Evolutionary conservation across 2,888 invertebrate genomes (phyloP), one percentile per base, ranked within the genome.

Genomic region (Synanthedon formicaeformis): DNA sequence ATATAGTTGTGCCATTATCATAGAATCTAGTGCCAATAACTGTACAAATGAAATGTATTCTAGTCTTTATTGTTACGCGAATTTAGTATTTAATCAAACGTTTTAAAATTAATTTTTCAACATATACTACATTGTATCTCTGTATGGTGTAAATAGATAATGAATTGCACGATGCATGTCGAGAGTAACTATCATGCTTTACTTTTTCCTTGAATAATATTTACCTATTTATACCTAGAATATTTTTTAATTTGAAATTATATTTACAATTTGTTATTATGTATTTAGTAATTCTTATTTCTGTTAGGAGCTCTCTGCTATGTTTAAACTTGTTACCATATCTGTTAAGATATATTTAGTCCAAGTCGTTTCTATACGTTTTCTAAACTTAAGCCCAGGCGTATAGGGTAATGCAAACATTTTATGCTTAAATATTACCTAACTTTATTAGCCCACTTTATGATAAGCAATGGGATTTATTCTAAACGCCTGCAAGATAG

Each of bases 11-110:
- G 88, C 87, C 88, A 88, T 88, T 77, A 74, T 71, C 72, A 76
- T 73, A 76, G 66, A 79, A 75, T 73, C 79, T 87, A 88, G 88
- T 88, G 88, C 88, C 88, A 88, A 87, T 88, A 88, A 87, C 88
- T 88, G 88, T 87, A 81, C 75, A 64, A 77, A 74, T 69, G 76
- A 78, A 79, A 83, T 86, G 82, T 87, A 86, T 86, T 88, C 88
- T 88, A 88, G 88, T 88, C 88, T 87, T 81, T 86, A 88, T 86
- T 88, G 87, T 87, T 88, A 87, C 74, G 78, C 81, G 78, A 83
- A 81, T 85, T 85, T 86, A 86, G 86, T 80, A 76, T 80, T 76
- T 82, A 85, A 86, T 85, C 79, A 78, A 81, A 73, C 75, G 81
- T 82, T 77, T 71, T 64, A 73, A 34, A 78, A 74, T 78, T 84